Conservation (phyloP, 2,888 invertebrate species). For the Asteroscopus sphinx region DNA sequence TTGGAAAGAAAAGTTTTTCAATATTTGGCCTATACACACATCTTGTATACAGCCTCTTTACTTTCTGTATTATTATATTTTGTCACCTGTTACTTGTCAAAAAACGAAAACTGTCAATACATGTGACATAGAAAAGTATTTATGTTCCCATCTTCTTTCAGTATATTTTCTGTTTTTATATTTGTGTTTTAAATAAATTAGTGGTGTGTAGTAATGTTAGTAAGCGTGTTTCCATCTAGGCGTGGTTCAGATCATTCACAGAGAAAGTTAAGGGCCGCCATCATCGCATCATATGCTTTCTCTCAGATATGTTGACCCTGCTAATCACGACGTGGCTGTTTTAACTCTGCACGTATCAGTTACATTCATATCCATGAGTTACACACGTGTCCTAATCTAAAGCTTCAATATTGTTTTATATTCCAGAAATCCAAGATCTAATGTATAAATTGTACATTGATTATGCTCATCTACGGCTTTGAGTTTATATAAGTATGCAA, state of each 20-base stretch:
- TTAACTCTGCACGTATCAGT: constrained; percentile 19
- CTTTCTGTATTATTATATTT: constrained; percentile 2
- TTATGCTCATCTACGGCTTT: constrained; percentile 12
- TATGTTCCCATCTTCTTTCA: constrained; percentile 2
- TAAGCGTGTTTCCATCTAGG: constrained; percentile 50
- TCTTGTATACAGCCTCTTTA: constrained; percentile 21
- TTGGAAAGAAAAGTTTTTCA: constrained; percentile 14
- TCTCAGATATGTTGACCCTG: constrained; percentile 76
- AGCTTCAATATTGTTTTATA: not conserved
- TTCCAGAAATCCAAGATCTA: not conserved
- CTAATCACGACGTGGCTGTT: constrained; percentile 56
- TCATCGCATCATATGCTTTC: constrained; percentile 73
- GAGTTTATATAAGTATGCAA: not conserved
- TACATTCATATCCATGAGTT: not conserved
- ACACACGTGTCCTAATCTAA: not conserved
- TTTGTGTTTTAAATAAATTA: constrained; percentile 19
- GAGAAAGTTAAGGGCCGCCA: constrained; percentile 85
- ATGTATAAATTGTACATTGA: constrained; percentile 13
- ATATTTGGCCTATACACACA: too few relatives aligned
- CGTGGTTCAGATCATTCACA: constrained; percentile 64
- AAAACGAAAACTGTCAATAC: constrained; percentile 17
- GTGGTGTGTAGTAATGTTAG: constrained; percentile 30
- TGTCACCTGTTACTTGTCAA: constrained; percentile 24
- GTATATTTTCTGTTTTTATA: constrained; percentile 16
- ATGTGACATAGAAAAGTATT: constrained; percentile 12